These are phyloP conservation scores for Drosophila subpulchrella DNA, from an alignment of 1,140 invertebrate genomes.

Conservation along the genomic window DNA sequence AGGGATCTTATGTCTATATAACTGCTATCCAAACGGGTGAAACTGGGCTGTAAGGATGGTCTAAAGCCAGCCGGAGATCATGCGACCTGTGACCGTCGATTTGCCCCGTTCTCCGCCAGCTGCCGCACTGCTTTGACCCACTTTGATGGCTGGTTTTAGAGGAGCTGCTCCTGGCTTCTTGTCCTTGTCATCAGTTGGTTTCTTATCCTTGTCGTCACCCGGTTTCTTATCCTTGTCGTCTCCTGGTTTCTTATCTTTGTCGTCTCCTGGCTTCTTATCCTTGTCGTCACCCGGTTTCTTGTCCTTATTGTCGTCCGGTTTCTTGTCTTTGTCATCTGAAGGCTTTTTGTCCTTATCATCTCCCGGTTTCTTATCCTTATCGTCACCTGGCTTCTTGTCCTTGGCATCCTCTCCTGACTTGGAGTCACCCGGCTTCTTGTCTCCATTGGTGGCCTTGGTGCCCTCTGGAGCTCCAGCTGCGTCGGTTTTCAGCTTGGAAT, in stretches of 20 bases:
- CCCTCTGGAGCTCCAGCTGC: slow-evolving; percentile 52
- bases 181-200: slow-evolving; percentile 28
- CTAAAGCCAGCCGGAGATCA: slow-evolving; percentile 83
- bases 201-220: slow-evolving; percentile 31
- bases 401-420: slow-evolving; percentile 16
- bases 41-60: not conserved
- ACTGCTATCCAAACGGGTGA: not conserved
- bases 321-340: slow-evolving; percentile 44
- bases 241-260: slow-evolving; percentile 55
- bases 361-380: slow-evolving; percentile 44
- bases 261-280: slow-evolving; percentile 44
- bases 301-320: slow-evolving; percentile 56
- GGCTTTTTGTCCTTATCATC: slow-evolving; percentile 43
- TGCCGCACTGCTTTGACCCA: slow-evolving; percentile 80
- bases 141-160: slow-evolving; percentile 74
- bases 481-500: slow-evolving; percentile 37
- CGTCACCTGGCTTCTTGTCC: slow-evolving; percentile 56
- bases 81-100: slow-evolving; percentile 82
- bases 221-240: slow-evolving; percentile 70
- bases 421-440: slow-evolving; percentile 58
- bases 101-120: slow-evolving; percentile 82
- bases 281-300: slow-evolving; percentile 56
- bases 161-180: slow-evolving; percentile 54
- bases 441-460: slow-evolving; percentile 63
- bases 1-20: slow-evolving; percentile 14